Conservation (phyloP, 2,797 vertebrate species). For the Lutjanus campechanus region DNA sequence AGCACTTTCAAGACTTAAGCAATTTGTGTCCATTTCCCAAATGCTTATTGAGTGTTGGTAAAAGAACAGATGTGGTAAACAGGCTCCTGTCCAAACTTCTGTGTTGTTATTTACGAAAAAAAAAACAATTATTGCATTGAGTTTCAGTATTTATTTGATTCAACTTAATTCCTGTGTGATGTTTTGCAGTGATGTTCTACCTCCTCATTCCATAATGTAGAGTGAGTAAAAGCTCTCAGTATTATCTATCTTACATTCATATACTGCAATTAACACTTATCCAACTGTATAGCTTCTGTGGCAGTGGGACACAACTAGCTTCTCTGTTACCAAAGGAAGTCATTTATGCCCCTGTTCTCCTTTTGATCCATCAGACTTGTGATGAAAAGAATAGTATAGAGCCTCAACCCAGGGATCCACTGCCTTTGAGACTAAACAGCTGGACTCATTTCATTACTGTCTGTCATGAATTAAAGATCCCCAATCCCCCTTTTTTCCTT, state of each 20-base stretch:
- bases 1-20: too few relatives aligned
- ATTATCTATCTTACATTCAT: conserved; percentile 31
- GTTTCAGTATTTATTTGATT: too few relatives aligned
- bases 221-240: not conserved
- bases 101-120: too few relatives aligned
- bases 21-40: too few relatives aligned
- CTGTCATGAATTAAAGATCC: conserved; percentile 82
- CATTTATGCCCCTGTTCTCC: conserved; percentile 58
- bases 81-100: too few relatives aligned
- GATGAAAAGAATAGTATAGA: conserved; percentile 74
- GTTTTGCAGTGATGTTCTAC: not conserved
- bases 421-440: conserved; percentile 78
- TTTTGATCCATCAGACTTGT: conserved; percentile 68
- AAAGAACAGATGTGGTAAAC: too few relatives aligned
- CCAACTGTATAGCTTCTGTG: conserved; percentile 25
- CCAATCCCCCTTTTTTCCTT: conserved; percentile 53
- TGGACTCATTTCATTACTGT: conserved; percentile 82
- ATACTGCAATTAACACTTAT: conserved; percentile 47
- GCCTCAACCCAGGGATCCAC: conserved; percentile 51
- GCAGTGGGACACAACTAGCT: conserved; percentile 56
- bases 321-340: conserved; percentile 64
- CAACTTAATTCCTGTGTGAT: too few relatives aligned
- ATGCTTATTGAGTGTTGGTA: too few relatives aligned
- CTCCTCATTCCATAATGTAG: conserved; percentile 10
- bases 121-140: too few relatives aligned